These are phyloP conservation scores for Microcaecilia unicolor DNA, from an alignment of 2,797 vertebrate genomes.

Conservation along the genomic window DNA sequence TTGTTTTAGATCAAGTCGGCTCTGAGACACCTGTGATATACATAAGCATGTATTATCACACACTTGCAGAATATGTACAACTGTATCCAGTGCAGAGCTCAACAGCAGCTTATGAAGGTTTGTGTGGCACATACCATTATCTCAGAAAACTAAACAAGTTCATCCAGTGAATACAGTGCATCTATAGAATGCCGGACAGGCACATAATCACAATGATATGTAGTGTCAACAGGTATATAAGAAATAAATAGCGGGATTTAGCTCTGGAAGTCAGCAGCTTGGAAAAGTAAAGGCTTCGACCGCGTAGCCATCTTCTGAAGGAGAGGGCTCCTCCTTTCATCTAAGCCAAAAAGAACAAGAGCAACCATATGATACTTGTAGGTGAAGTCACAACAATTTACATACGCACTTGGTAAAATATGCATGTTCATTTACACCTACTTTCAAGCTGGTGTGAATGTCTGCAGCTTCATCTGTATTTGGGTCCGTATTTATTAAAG, in stretches of 20 bases:
- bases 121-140: slow-evolving; percentile 22
- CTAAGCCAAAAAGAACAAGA: too few species aligned
- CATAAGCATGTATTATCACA: slow-evolving; percentile 19
- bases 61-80: slow-evolving; percentile 21
- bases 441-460: too few species aligned
- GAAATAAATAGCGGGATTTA: slow-evolving; percentile 74
- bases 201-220: slow-evolving; percentile 72
- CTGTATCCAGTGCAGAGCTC: slow-evolving; percentile 60
- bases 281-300: slow-evolving; percentile 77
- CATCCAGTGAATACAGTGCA: neutral
- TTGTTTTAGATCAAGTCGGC: slow-evolving; percentile 24
- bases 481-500: too few species aligned
- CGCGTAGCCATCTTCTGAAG: slow-evolving; percentile 68
- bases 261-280: slow-evolving; percentile 69
- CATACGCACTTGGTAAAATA: too few species aligned
- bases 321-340: slow-evolving; percentile 64
- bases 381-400: too few species aligned
- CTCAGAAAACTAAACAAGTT: neutral
- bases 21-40: slow-evolving; percentile 37
- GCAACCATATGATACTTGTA: too few species aligned
- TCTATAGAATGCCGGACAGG: slow-evolving; percentile 66
- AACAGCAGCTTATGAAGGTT: slow-evolving; percentile 48
- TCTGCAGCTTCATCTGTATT: too few species aligned
- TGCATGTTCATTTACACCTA: too few species aligned
- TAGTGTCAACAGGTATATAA: slow-evolving; percentile 64